Evolutionary conservation across 2,888 invertebrate species (phyloP).

Genomic region (Atethmia centrago): DNA sequence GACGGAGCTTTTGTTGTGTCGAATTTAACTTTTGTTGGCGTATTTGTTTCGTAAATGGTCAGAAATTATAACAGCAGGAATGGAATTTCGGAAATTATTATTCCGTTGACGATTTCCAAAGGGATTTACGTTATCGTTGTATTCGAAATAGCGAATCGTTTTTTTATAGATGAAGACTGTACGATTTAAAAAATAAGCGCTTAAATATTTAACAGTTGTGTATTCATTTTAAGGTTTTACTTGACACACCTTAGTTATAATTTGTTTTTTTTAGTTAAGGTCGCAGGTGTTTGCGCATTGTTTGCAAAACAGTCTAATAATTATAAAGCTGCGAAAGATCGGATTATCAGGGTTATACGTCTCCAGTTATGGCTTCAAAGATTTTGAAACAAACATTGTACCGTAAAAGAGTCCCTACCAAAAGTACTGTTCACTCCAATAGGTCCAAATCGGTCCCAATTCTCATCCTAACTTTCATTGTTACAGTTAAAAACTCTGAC

Average conservation of each 20-base stretch:
- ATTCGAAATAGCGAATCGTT: not conserved
- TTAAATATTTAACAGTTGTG: not conserved
- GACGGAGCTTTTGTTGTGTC: slow-evolving; percentile 31
- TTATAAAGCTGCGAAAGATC: no score
- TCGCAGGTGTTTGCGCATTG: no score
- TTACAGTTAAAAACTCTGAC: slow-evolving; percentile 93
- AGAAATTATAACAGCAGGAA: slow-evolving; percentile 6
- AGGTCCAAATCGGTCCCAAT: not conserved
- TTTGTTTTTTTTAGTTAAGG: not conserved
- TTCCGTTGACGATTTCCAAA: not conserved
- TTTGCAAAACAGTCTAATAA: no score
- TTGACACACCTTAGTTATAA: not conserved
- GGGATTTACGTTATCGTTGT: slow-evolving; percentile 1
- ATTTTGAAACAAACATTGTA: not conserved
- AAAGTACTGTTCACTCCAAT: not conserved
- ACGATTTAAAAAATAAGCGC: not conserved
- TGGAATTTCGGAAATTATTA: not conserved
- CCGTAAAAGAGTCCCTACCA: not conserved
- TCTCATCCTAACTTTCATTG: slow-evolving; percentile 27
- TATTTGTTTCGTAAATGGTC: slow-evolving; percentile 29
- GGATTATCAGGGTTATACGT: no score
- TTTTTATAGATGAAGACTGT: not conserved
- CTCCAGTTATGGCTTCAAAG: not conserved
- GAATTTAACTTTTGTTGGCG: slow-evolving; percentile 16
- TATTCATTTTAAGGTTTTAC: not conserved